phyloP scores from a whole-genome alignment of 2,113 vertebrate genomes.

The Indri indri region DNA sequence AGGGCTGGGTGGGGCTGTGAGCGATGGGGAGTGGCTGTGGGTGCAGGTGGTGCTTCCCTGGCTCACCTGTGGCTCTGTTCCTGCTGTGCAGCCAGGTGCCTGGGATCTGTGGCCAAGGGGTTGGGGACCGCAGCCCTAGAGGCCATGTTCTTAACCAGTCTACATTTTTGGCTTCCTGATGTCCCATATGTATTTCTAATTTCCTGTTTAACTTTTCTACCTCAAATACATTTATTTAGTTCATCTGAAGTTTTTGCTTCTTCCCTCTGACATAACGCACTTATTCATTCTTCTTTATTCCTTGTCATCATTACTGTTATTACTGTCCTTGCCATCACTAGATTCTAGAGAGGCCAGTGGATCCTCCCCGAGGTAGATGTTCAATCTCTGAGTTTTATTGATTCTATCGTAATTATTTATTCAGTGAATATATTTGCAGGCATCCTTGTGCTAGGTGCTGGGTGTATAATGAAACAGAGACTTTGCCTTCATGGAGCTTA shows the following conservation, averaged over 20 bases:
- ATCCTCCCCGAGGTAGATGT: neutral
- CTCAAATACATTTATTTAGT: neutral
- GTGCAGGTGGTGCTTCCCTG: too few species aligned
- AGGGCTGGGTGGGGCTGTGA: too few species aligned
- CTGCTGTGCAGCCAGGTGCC: too few species aligned
- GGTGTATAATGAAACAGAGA: neutral
- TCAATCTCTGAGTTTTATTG: neutral
- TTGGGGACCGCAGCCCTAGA: neutral
- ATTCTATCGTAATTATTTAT: neutral
- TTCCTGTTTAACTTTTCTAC: slow-evolving; percentile 41
- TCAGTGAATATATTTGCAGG: slow-evolving; percentile 33
- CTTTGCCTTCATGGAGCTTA: neutral
- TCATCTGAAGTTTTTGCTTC: neutral
- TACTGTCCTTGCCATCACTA: neutral
- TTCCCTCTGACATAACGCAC: neutral
- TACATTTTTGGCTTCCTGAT: neutral
- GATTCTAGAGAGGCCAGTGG: neutral
- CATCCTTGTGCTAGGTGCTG: neutral
- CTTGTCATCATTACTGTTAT: neutral
- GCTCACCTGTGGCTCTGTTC: too few species aligned
- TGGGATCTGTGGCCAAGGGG: too few species aligned
- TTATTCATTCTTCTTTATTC: neutral
- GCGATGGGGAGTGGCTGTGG: too few species aligned
- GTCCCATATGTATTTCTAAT: slow-evolving; percentile 1
- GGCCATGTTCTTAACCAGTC: neutral